Evolutionary conservation across 1,140 invertebrate species (phyloP).

Genomic region (Diachasma alloeum): DNA sequence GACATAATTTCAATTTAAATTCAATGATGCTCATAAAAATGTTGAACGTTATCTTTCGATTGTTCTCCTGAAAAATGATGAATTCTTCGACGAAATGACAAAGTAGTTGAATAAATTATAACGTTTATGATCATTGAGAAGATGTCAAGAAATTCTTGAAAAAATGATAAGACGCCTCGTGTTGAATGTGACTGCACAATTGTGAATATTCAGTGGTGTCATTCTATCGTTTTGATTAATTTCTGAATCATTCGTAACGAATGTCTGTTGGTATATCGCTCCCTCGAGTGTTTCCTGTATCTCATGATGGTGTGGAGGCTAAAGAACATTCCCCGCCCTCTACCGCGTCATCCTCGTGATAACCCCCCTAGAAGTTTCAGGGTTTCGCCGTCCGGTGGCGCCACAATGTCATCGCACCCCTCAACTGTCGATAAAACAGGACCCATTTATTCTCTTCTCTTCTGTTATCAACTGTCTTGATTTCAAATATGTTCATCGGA

Average conservation of each 20-base stretch:
- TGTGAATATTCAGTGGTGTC: neutral
- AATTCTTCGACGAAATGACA: no score
- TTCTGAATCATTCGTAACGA: conserved; percentile 17
- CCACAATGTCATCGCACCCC: neutral
- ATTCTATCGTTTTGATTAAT: neutral
- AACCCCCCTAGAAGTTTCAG: neutral
- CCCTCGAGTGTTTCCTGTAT: neutral
- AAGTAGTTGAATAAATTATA: no score
- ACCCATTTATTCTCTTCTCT: neutral
- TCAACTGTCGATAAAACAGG: neutral
- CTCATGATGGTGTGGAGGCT: neutral
- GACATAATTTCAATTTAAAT: no score
- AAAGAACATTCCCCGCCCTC: neutral
- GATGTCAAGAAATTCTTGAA: neutral
- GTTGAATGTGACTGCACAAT: neutral
- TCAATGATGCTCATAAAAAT: no score
- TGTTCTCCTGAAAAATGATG: no score
- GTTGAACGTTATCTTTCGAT: no score
- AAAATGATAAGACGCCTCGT: neutral
- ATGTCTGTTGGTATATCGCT: neutral
- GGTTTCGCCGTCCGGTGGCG: conserved; percentile 2
- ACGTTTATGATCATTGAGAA: no score
- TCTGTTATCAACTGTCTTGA: neutral
- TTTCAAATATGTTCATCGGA: neutral
- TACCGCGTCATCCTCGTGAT: neutral